A percentile compares a stretch with the other conserved stretches of the same genome.
phyloP scores from a whole-genome alignment of 1,140 invertebrate species.

The Nilaparvata lugens region DNA sequence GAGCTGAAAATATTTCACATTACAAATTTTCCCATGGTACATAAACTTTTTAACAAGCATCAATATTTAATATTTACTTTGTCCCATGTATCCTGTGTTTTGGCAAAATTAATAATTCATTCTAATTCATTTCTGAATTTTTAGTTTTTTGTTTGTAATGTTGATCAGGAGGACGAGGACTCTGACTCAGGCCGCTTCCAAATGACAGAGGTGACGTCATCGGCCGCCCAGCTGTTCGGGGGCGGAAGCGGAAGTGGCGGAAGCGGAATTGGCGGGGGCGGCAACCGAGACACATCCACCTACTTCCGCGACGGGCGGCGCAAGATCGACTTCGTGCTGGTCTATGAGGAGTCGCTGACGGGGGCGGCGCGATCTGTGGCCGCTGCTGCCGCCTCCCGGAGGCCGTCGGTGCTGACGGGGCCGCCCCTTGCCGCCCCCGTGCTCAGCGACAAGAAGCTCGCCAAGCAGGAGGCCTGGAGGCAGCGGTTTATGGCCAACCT shows the following conservation, averaged over 20 bases:
- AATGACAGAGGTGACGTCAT: not conserved
- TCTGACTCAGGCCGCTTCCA: constrained; percentile 11
- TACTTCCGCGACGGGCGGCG: constrained; percentile 41
- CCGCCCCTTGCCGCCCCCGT: constrained; percentile 6
- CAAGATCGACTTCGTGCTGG: constrained; percentile 46
- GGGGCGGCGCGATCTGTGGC: not conserved
- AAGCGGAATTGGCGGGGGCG: not conserved
- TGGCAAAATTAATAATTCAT: too few species aligned
- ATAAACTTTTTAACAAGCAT: too few species aligned
- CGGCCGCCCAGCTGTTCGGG: not conserved
- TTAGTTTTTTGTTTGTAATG: too few species aligned
- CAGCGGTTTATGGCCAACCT: constrained; percentile 42
- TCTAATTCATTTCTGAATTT: too few species aligned
- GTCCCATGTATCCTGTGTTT: too few species aligned
- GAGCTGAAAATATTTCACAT: too few species aligned
- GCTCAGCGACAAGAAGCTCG: constrained; percentile 27
- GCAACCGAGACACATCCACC: constrained; percentile 20
- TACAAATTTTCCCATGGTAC: too few species aligned
- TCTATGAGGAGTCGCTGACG: constrained; percentile 40
- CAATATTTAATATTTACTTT: too few species aligned
- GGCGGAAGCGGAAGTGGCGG: not conserved
- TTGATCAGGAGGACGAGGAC: constrained; percentile 23
- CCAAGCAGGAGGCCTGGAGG: constrained; percentile 38
- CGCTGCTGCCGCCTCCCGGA: not conserved
- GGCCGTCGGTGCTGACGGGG: constrained; percentile 8